Evolutionary conservation across 2,113 vertebrate genomes (phyloP).

Genomic region (Nannobrachium achirus): DNA sequence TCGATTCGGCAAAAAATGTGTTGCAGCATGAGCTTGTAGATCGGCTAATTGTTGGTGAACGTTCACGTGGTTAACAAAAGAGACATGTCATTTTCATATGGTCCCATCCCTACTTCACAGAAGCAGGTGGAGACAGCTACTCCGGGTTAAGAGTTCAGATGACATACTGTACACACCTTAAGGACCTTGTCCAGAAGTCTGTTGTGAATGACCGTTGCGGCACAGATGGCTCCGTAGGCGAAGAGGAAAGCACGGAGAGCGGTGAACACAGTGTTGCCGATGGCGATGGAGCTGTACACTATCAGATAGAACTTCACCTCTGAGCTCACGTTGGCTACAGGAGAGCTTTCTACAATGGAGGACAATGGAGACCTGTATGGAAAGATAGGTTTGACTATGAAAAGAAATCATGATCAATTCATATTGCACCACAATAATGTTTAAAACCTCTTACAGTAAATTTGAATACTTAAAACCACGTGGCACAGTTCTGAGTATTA

Average conservation of each 20-base stretch:
- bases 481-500: neutral
- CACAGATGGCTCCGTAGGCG: slow-evolving; percentile 85
- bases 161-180: slow-evolving; percentile 76
- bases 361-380: slow-evolving; percentile 64
- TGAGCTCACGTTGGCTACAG: slow-evolving; percentile 67
- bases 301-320: slow-evolving; percentile 89
- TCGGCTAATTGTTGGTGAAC: no score
- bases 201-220: slow-evolving; percentile 84
- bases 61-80: no score
- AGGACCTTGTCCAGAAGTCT: slow-evolving; percentile 84
- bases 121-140: no score
- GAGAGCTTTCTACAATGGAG: slow-evolving; percentile 20
- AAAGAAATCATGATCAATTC: neutral
- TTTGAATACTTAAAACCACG: neutral
- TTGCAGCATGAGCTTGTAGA: no score
- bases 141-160: no score
- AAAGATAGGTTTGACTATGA: neutral
- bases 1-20: no score
- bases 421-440: no score
- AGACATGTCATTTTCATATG: no score
- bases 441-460: neutral
- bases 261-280: slow-evolving; percentile 89
- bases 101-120: no score
- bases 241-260: slow-evolving; percentile 90
- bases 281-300: slow-evolving; percentile 87